Conservation (phyloP, 2,113 vertebrate genomes). For the Casuarius casuarius region DNA sequence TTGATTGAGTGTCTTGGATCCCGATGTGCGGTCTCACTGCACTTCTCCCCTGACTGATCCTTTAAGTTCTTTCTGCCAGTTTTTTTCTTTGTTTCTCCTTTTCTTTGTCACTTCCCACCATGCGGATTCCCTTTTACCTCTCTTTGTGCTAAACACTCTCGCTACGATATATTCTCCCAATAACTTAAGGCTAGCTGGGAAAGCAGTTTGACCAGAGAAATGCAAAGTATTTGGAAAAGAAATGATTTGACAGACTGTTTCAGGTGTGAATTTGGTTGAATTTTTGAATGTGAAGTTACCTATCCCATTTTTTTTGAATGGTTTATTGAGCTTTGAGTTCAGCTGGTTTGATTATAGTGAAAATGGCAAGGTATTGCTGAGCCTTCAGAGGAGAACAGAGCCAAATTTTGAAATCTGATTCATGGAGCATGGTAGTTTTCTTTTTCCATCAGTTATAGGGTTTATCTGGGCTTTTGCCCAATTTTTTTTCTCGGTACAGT, state of each 20-base stretch:
- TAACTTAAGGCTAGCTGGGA: neutral
- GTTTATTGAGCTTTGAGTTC: constrained; percentile 2
- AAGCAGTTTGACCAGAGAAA: neutral
- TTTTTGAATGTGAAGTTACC: neutral
- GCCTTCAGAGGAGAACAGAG: neutral
- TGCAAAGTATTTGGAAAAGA: neutral
- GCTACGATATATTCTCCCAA: neutral
- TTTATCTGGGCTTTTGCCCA: neutral
- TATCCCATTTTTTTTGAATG: neutral
- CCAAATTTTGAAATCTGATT: neutral
- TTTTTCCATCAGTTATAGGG: neutral
- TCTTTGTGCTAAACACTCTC: neutral
- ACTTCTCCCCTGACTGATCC: neutral
- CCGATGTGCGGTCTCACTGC: neutral
- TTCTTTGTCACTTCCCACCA: neutral
- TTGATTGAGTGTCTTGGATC: neutral
- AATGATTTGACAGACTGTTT: neutral
- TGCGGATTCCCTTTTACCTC: neutral
- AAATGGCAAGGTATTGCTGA: neutral
- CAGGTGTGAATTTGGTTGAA: neutral
- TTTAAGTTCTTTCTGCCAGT: neutral
- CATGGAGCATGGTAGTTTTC: neutral
- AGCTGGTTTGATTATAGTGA: neutral
- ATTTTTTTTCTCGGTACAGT: neutral
- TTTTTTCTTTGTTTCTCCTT: neutral